Percentiles rank a stretch among this genome's conserved stretches.
These are phyloP conservation scores for Pristionchus maxplancki DNA, from an alignment of 2,888 invertebrate species.

Conservation along the genomic window DNA sequence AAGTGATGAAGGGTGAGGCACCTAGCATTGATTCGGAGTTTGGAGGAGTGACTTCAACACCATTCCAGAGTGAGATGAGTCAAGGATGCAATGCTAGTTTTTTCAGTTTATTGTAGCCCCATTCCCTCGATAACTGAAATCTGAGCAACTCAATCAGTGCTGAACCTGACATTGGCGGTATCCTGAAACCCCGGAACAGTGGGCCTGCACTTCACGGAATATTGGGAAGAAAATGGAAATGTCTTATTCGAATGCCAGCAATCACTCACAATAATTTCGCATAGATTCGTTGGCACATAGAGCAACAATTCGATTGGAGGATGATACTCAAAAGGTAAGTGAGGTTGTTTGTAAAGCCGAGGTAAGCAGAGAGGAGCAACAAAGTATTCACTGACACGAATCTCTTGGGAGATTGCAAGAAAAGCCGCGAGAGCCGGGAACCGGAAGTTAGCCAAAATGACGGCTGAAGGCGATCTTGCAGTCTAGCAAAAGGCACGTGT, in stretches of 20 bases:
- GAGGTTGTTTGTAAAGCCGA: slow-evolving; percentile 31
- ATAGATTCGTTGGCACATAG: slow-evolving; percentile 31
- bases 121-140: too few relatives aligned
- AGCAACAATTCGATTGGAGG: background rate
- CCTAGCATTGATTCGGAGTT: background rate
- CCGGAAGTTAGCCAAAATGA: too few relatives aligned
- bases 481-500: background rate
- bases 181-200: too few relatives aligned
- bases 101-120: too few relatives aligned
- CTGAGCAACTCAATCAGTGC: too few relatives aligned
- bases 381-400: background rate
- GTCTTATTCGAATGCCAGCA: too few relatives aligned
- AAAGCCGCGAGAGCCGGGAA: background rate
- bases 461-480: too few relatives aligned
- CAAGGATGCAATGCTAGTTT: too few relatives aligned
- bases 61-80: background rate
- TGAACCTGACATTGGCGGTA: too few relatives aligned
- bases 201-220: too few relatives aligned
- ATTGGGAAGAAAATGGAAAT: too few relatives aligned
- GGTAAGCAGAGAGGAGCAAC: slow-evolving; percentile 1
- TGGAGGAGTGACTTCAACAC: background rate
- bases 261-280: background rate
- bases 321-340: background rate
- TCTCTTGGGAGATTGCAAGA: background rate
- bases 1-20: background rate